Conservation (phyloP, 2,113 vertebrate genomes). For the Oreocharis arfaki region DNA sequence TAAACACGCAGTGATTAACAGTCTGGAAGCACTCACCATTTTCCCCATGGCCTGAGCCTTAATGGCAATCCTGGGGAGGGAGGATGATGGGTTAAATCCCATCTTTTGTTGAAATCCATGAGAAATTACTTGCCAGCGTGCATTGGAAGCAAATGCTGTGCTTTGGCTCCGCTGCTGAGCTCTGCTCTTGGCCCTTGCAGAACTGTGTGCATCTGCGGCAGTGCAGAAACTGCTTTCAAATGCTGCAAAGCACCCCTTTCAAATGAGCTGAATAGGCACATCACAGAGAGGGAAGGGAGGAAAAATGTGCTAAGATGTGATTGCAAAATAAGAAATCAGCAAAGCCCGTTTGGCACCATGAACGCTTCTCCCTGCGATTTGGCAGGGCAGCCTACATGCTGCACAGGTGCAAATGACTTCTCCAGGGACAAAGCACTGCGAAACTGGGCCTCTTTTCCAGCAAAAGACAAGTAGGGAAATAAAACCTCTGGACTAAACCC, state of each 20-base stretch:
- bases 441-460: conserved; percentile 9
- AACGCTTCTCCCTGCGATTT: not conserved
- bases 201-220: accelerated
- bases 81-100: not conserved
- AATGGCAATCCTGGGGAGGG: not conserved
- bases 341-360: not conserved
- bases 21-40: conserved; percentile 20
- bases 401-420: conserved; percentile 57
- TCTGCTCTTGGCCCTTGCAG: not conserved
- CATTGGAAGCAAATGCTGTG: not conserved
- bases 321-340: not conserved
- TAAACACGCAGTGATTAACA: not conserved
- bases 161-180: not conserved
- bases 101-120: not conserved
- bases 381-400: not conserved
- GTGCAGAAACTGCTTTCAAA: not conserved
- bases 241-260: not conserved
- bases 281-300: not conserved
- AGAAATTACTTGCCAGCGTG: not conserved
- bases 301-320: not conserved
- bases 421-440: not conserved
- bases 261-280: not conserved
- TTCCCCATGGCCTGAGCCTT: not conserved
- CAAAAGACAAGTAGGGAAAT: conserved; percentile 31
- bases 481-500: conserved; percentile 21